Conservation (phyloP, 2,113 vertebrate species). For the Aplodontia rufa region DNA sequence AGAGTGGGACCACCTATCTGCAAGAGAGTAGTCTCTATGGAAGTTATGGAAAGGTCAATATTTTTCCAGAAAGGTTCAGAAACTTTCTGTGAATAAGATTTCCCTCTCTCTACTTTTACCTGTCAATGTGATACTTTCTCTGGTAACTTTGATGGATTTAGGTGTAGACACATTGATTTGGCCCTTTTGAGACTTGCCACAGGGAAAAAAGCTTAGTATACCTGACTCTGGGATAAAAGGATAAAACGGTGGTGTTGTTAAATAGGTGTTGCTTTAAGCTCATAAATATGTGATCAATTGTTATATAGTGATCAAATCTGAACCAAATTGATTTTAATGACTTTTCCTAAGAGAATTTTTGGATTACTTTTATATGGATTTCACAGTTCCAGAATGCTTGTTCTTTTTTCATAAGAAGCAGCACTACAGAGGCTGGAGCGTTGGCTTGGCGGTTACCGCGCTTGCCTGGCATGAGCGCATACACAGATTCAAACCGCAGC, state of each 20-base stretch:
- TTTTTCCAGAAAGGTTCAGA: background rate
- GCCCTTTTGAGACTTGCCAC: background rate
- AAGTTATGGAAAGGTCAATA: background rate
- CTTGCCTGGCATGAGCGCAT: no score
- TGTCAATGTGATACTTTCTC: background rate
- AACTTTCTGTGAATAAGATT: background rate
- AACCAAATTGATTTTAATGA: background rate
- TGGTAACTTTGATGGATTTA: background rate
- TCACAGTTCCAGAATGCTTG: background rate
- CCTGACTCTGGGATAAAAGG: background rate
- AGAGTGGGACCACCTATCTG: background rate
- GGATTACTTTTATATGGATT: background rate
- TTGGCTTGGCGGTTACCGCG: no score
- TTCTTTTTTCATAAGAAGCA: background rate
- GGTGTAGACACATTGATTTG: background rate
- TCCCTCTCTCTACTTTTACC: background rate
- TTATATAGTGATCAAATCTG: background rate
- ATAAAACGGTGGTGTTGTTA: background rate
- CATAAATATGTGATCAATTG: background rate
- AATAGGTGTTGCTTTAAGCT: background rate
- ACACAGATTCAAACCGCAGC: no score
- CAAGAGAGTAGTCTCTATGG: background rate
- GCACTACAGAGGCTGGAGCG: no score
- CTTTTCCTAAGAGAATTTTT: background rate
- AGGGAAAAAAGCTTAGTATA: background rate